A percentile compares a stretch with the other conserved stretches of the same genome.
phyloP scores from a whole-genome alignment of 2,113 vertebrate species.

The Acrocephalus kingi region DNA sequence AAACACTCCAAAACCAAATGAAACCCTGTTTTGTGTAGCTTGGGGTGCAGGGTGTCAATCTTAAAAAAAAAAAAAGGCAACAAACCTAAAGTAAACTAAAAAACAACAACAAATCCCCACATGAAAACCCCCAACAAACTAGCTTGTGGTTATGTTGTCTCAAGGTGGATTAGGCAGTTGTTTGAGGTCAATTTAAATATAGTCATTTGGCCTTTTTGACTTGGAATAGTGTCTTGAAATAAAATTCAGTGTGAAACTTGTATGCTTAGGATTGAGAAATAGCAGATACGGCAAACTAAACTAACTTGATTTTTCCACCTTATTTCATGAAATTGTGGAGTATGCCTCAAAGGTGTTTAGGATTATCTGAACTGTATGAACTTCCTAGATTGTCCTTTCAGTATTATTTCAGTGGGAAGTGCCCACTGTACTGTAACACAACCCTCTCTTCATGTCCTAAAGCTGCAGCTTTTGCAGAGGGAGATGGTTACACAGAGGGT shows the following conservation, averaged over 20 bases:
- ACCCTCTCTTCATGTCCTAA: background rate
- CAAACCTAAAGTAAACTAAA: background rate
- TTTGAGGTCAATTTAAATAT: background rate
- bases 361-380: background rate
- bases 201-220: background rate
- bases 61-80: background rate
- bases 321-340: background rate
- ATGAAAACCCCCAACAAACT: background rate
- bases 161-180: background rate
- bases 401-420: background rate
- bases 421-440: background rate
- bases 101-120: background rate
- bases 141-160: background rate
- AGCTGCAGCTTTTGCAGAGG: background rate
- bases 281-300: background rate
- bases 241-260: background rate
- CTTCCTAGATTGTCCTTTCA: background rate
- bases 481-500: background rate
- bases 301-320: background rate
- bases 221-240: background rate
- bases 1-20: fast-evolving
- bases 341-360: background rate
- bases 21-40: background rate
- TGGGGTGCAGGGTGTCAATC: fast-evolving
- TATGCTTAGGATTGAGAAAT: background rate